These are phyloP conservation scores for Agriotes lineatus DNA, from an alignment of 2,888 invertebrate genomes.

Conservation along the genomic window DNA sequence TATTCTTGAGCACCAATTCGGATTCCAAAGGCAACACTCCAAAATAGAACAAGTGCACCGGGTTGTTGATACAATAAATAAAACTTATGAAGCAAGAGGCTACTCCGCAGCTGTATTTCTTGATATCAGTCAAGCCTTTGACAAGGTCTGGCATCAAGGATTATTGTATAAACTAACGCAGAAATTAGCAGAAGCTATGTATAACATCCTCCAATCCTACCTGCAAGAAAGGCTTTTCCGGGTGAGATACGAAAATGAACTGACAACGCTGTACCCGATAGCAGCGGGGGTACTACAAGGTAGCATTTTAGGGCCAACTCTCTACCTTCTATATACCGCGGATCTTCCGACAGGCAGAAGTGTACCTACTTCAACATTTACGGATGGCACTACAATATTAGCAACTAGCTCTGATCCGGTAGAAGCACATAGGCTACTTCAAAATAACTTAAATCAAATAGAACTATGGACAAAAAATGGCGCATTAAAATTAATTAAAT, in stretches of 20 bases:
- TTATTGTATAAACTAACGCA: conserved; percentile 4
- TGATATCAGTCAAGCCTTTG: no score
- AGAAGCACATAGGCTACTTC: conserved; percentile 6
- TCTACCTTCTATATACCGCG: no score
- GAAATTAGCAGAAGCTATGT: conserved; percentile 1
- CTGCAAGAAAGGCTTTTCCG: conserved; percentile 8
- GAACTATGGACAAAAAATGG: conserved; percentile 16
- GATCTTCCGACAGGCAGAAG: conserved; percentile 6
- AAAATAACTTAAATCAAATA: conserved; percentile 9
- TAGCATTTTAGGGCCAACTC: neutral
- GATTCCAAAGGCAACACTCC: no score
- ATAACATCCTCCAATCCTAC: neutral
- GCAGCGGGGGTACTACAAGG: no score
- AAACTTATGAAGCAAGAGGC: neutral
- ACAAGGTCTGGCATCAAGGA: no score
- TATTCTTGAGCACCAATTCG: neutral
- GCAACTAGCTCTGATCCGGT: conserved; percentile 15
- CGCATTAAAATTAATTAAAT: conserved; percentile 4
- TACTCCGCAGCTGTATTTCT: neutral
- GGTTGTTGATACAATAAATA: neutral
- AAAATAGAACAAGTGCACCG: no score
- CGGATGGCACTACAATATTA: conserved; percentile 8
- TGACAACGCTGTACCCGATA: no score
- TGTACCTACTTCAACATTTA: conserved; percentile 1
- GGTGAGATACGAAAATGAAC: conserved; percentile 4